Conservation (phyloP, 2,888 invertebrate species). For the Cephus spinipes region DNA sequence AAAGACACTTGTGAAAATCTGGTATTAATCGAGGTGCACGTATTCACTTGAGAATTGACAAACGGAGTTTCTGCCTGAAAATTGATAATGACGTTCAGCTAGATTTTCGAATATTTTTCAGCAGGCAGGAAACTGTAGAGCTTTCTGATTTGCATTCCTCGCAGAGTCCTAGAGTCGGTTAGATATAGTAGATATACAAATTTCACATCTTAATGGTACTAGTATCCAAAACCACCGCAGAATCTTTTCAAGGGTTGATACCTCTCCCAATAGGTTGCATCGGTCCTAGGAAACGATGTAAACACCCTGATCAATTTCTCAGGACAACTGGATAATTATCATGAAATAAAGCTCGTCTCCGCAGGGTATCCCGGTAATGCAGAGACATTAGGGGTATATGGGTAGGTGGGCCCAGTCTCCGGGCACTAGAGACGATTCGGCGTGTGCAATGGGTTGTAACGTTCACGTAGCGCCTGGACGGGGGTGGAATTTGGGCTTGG, state of each 20-base stretch:
- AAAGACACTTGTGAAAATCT: constrained; percentile 46
- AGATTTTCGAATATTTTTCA: background rate
- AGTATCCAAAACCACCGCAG: background rate
- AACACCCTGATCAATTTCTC: background rate
- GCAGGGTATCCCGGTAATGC: constrained; percentile 31
- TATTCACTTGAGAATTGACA: background rate
- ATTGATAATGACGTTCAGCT: background rate
- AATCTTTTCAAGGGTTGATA: background rate
- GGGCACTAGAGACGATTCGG: constrained; percentile 57
- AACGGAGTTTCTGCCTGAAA: background rate
- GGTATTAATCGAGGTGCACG: background rate
- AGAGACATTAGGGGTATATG: constrained; percentile 44
- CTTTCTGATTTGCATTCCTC: background rate
- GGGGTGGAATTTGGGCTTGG: constrained; percentile 55
- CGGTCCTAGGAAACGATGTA: constrained; percentile 9
- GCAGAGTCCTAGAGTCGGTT: background rate
- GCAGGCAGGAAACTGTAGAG: background rate
- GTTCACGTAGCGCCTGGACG: constrained; percentile 39
- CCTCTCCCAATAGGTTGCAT: constrained; percentile 28
- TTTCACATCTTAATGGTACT: background rate
- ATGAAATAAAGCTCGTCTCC: constrained; percentile 35
- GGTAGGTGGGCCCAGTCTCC: constrained; percentile 49
- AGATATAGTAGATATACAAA: background rate
- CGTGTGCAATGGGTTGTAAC: constrained; percentile 60
- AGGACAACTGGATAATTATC: constrained; percentile 43